Evolutionary conservation across 2,113 vertebrate species (phyloP).

Genomic region (Aegithalos caudatus): DNA sequence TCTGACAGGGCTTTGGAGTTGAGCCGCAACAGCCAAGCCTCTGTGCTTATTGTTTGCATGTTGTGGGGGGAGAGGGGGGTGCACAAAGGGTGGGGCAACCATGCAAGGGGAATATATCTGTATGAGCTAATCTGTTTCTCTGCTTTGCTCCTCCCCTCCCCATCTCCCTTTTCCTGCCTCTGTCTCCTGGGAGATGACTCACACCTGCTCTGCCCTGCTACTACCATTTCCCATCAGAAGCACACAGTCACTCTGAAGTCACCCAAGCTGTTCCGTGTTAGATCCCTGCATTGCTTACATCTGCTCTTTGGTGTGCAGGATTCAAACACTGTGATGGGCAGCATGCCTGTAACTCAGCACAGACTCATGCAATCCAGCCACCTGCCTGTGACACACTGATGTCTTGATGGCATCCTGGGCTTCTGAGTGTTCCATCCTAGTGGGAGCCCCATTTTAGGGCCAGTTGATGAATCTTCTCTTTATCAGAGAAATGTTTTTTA

Average conservation of each 20-base stretch:
- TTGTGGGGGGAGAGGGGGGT: not conserved
- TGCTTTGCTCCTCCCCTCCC: constrained; percentile 38
- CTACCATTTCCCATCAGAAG: constrained; percentile 69
- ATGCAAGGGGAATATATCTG: constrained; percentile 6
- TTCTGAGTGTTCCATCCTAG: constrained; percentile 28
- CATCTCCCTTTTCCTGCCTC: constrained; percentile 20
- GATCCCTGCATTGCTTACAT: constrained; percentile 70
- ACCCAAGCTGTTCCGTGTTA: constrained; percentile 72
- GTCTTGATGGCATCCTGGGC: not conserved
- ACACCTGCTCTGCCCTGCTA: constrained; percentile 74
- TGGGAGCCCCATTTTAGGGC: not conserved
- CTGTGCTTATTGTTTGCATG: not conserved
- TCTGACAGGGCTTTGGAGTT: constrained; percentile 35
- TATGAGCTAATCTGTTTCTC: constrained; percentile 65
- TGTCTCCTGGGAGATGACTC: constrained; percentile 73
- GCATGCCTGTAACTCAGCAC: constrained; percentile 17
- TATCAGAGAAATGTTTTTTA: not conserved
- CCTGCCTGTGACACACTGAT: not conserved
- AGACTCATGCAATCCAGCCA: constrained; percentile 21
- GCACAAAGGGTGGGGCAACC: not conserved
- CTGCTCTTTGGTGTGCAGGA: constrained; percentile 52
- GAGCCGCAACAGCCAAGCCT: not conserved
- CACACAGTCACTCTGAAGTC: constrained; percentile 71
- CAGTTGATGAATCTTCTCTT: not conserved
- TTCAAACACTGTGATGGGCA: constrained; percentile 7